Base-by-base conservation (phyloP, 2,888 invertebrate genomes). In the Eulithis testata region DNA sequence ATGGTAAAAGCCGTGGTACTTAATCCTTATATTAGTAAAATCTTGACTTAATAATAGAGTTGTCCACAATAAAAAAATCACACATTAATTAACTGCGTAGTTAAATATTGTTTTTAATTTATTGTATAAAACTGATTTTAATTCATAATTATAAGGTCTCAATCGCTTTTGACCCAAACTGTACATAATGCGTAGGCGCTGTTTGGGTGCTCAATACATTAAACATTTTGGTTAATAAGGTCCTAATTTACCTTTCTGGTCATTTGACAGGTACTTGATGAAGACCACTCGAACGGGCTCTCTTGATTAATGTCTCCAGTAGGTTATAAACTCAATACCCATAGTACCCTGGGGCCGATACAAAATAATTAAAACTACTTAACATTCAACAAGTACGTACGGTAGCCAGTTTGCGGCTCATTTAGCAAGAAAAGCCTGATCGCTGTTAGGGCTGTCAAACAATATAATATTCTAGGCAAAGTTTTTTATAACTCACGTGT, bases 351-450 rank as follows among this genome's bases (percentile, higher is more conserved):
- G 79, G 76, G 88, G 89, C 87, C 80, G 79, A 83, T 82, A 87
- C 86, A 82, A 89, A 89, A 90, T 92, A 90, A 91, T 92, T 91
- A 90, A 92, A 91, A 90, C 90, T 91, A 91, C 88, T 92, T 92
- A 89, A 90, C 84, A 91, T 91, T 91, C 90, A 89, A 87, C 82
- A 88, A 83, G 88, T 87, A 36, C 87, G 86, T 86, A 81, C 83
- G 79, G 89, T 83, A 86, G 87, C 87, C 82, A 81, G 88, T 84
- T 82, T 81, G 85, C 82, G 80, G 85, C 85, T 89, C 87, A 88
- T 89, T 88, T 87, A 85, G 83, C 81, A 76, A 62, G 67, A 61
- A 70, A 59, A 70, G 60, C 60, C 62, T 65, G 68, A 64, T 65
- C 52, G 55, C 31, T 37, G 45, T 12, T 68, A 73, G 72, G 73